Evolutionary conservation across 1,140 invertebrate genomes (phyloP), one percentile per base, ranked within the genome.

Genomic region (Eufriesea mexicana): DNA sequence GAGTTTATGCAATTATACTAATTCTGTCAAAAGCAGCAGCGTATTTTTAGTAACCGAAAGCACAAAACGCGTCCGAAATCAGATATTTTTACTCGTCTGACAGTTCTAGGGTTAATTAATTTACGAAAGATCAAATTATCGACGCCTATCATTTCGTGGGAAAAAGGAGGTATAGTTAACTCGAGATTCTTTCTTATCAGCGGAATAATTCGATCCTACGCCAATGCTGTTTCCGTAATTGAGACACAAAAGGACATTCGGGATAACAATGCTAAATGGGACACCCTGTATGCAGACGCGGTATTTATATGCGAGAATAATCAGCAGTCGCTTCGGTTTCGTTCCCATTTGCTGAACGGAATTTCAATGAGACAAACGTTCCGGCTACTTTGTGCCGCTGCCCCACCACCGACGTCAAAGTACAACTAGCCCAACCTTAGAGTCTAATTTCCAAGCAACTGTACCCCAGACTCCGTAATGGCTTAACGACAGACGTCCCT

Each of bases 231-330:
- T 20, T 5, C 25, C 28, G n/a, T 18, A 45, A 47, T n/a, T 12
- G 35, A 47, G 10, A 8, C 8, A 45, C 55, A 57, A 57, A 9
- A 57, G 7, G 55, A 28, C 16, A 35, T 2, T 5, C 6, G 0
- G 2, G 28, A 20, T 23, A 25, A 35, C 25, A 54, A 51, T 23
- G 45, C 5, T 54, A 72, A 55, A 55, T 72, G 28, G 70, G 20
- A 72, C 51, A 72, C 28, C 20, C 51, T 55, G 51, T 55, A 72
- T 23, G 70, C 28, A n/a, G 20, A 35, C 20, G 35, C 49, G 49
- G 49, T 71, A 71, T 71, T 54, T 55, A 55, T 72, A 55, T 42
- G 51, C 70, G 70, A 72, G 70, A 72, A 72, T 72, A 72, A 72
- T 72, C 70, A 72, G 51, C 51, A 35, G 49, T 8, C 68, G 49